Evolutionary conservation across 2,797 vertebrate genomes (phyloP).

Genomic region (Babyrousa celebensis): DNA sequence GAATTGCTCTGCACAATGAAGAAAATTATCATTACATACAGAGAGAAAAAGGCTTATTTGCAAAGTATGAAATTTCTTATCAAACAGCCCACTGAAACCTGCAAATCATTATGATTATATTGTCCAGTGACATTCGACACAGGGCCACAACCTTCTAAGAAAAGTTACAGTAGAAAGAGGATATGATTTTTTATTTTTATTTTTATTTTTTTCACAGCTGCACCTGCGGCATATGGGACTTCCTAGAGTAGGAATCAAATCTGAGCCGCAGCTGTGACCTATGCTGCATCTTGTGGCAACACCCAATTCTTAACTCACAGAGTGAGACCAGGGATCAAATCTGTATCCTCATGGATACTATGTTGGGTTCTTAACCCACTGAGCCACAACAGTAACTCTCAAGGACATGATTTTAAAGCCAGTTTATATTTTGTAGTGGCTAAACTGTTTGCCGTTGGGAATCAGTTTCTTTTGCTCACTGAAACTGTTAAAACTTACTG

Average conservation of each 20-base stretch:
- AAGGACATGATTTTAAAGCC: background rate
- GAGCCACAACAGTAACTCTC: no score
- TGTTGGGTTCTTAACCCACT: no score
- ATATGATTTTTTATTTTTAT: background rate
- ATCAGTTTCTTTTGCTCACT: background rate
- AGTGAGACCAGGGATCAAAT: no score
- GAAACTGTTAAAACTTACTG: background rate
- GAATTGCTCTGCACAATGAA: background rate
- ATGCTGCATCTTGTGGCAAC: no score
- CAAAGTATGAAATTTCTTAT: background rate
- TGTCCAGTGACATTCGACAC: background rate
- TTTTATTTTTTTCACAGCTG: no score
- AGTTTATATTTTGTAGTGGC: background rate
- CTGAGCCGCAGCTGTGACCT: no score
- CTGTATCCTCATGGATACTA: no score
- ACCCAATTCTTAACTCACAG: no score
- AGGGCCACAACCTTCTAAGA: background rate
- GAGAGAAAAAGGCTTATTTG: background rate
- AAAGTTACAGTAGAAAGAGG: slow-evolving; percentile 8
- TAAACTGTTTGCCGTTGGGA: background rate
- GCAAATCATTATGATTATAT: background rate
- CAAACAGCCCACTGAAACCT: background rate
- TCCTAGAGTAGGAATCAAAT: no score
- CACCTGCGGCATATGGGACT: no score
- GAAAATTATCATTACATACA: background rate